Base-by-base conservation (phyloP, 2,888 invertebrate species). In the Conus canariensis region DNA sequence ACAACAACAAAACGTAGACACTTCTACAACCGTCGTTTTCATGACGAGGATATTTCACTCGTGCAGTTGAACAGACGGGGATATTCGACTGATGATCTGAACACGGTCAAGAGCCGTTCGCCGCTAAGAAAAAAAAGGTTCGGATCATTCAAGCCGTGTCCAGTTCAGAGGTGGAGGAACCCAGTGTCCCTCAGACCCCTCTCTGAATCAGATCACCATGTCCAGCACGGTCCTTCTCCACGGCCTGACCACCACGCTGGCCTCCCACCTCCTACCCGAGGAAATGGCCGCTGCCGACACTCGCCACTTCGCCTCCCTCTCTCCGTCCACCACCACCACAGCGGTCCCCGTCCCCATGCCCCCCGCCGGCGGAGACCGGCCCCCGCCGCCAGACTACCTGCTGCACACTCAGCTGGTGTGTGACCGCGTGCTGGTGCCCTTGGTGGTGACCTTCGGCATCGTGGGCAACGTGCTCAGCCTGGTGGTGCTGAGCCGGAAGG, bases 391-490 rank as follows among this genome's bases (percentile, higher is more conserved):
- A 4, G 82, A 83, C 82, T 83, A 83, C 92, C 88, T 88, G 60
- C 90, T 22, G n/a, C 59, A 25, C 90, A 90, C 87, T 85, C 90
- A 16, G 25, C 74, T n/a, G 91, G 90, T 56, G 89, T 91, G 91
- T 74, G 91, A 92, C 80, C 86, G 91, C 85, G 85, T 93, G 6
- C 90, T 93, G 3, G 67, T 91, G 70, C 93, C 93, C 58, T 45
- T 93, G 58, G 90, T 93, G 22, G 92, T 92, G 64, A 82, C 89
- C 64, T 88, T 93, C 30, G 93, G 93, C 58, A 91, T 93, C 14
- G 25, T 93, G 56, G 93, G 93, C n/a, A 93, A 93, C 74, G 87
- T 92, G 16, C 91, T 93, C 30, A 93, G 92, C 83, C 89, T 93
- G 85, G 90, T 92, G 14, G 93, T 93, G 70, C 91, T 93, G 89